These are phyloP conservation scores for Lasioglossum figueresi DNA, from an alignment of 2,888 invertebrate species.

Conservation along the genomic window DNA sequence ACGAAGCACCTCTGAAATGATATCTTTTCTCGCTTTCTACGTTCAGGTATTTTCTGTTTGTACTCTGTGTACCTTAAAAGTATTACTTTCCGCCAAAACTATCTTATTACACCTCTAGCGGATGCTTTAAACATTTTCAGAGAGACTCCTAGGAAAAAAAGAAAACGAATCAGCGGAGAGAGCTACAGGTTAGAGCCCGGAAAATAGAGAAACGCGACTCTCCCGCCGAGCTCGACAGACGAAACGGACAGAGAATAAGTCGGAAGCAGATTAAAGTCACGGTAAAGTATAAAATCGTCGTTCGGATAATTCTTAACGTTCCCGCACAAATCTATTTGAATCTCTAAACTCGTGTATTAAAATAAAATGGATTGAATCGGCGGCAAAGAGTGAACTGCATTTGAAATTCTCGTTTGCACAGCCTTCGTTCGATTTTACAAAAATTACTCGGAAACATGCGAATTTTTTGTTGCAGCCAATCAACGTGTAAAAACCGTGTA, in stretches of 20 bases:
- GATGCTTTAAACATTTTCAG: not conserved
- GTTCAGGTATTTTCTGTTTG: not conserved
- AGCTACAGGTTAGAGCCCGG: not conserved
- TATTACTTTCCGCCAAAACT: not conserved
- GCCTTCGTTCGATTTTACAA: not conserved
- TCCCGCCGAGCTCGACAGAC: not conserved
- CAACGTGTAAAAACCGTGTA: not conserved
- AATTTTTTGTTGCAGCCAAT: not conserved
- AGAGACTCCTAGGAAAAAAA: not conserved
- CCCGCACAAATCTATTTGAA: not conserved
- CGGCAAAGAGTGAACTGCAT: not conserved
- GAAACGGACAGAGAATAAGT: not conserved
- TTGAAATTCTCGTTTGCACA: not conserved
- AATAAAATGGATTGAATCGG: not conserved
- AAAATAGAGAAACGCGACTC: not conserved
- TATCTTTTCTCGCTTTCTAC: not conserved
- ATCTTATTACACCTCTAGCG: not conserved
- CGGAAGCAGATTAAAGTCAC: not conserved
- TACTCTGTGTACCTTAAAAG: not conserved
- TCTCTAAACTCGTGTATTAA: not conserved
- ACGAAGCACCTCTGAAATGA: too few relatives aligned
- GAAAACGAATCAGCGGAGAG: not conserved
- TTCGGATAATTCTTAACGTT: not conserved
- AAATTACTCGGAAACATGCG: not conserved
- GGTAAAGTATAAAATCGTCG: not conserved